These are phyloP conservation scores for Malthinus flaveolus DNA, from an alignment of 2,888 invertebrate genomes.

Conservation along the genomic window DNA sequence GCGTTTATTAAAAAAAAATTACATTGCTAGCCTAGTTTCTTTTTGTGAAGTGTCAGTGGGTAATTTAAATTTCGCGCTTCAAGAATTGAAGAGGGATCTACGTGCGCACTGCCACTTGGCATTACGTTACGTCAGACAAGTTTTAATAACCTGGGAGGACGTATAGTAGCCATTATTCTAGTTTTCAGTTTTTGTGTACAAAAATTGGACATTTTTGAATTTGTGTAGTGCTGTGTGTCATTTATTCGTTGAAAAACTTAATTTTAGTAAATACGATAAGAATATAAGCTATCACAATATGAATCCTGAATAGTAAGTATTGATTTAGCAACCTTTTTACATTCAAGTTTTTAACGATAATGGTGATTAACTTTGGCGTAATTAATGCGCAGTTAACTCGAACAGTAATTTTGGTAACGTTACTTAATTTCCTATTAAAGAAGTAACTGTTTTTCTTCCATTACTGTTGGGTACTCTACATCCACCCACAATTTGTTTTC, in stretches of 20 bases:
- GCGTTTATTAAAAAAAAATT: too few species aligned
- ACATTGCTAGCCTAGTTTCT: not conserved
- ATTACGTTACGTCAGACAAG: constrained; percentile 42
- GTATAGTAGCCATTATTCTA: constrained; percentile 51
- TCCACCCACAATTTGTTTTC: constrained; percentile 24
- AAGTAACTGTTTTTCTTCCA: not conserved
- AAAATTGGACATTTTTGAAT: constrained; percentile 37
- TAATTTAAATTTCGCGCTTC: constrained; percentile 37
- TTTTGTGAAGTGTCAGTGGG: not conserved
- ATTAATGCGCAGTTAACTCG: constrained; percentile 40
- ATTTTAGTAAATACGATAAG: constrained; percentile 15
- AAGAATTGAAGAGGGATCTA: constrained; percentile 24
- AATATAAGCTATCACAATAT: constrained; percentile 50
- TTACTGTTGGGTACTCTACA: not conserved
- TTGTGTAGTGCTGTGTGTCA: constrained; percentile 18
- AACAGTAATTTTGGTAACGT: not conserved
- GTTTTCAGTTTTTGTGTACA: constrained; percentile 50
- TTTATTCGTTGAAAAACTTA: constrained; percentile 12
- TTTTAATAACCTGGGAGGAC: constrained; percentile 40
- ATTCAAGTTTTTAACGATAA: constrained; percentile 40
- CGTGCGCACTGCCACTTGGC: constrained; percentile 49
- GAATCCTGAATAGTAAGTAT: constrained; percentile 86
- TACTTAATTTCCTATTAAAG: not conserved
- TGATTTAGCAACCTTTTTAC: constrained; percentile 48
- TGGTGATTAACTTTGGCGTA: constrained; percentile 41